Evolutionary conservation across 2,113 vertebrate genomes (phyloP), one percentile per base, ranked within the genome.

Genomic region (Grus americana): DNA sequence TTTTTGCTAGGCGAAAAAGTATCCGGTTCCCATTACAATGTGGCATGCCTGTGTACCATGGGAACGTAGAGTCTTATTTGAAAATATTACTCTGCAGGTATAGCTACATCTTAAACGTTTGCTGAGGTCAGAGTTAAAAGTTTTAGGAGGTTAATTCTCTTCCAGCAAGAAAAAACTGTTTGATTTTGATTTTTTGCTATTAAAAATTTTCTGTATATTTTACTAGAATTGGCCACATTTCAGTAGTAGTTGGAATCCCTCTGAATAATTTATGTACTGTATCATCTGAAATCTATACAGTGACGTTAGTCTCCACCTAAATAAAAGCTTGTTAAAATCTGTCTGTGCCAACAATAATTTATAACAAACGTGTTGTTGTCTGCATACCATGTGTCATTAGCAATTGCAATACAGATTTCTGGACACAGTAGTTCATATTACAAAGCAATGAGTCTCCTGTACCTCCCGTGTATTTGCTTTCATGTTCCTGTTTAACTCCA

Each of bases 241-340:
- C 85, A 75, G 61, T 55, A 55, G 80, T 42, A 74, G 6, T 61
- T 62, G 52, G 44, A 84, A 67, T n/a, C 52, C 68, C n/a, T 36
- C 59, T 59, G 73, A 55, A 61, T 91, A 50, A 58, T 71, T 91
- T 67, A 36, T 61, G 57, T 66, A 2, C 3, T 67, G 10, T 78
- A 59, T 79, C 26, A 54, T 1, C 38, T 63, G 40, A 59, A 86
- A 71, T 92, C 86, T 74, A 40, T 92, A 76, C 95, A 92, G 13
- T 67, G 67, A 52, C 50, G 34, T 81, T 68, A 72, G 66, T 38
- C 44, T 71, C 20, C 63, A 80, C 57, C 34, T 87, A 92, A 87
- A 84, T 82, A 82, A 84, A 85, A 86, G 76, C 76, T 92, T 34
- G 47, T 95, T 95, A 87, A 90, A 93, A 49, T 79, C 70, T 91